These are phyloP conservation scores for Oncorhynchus keta DNA, from an alignment of 2,113 vertebrate genomes.

Conservation along the genomic window DNA sequence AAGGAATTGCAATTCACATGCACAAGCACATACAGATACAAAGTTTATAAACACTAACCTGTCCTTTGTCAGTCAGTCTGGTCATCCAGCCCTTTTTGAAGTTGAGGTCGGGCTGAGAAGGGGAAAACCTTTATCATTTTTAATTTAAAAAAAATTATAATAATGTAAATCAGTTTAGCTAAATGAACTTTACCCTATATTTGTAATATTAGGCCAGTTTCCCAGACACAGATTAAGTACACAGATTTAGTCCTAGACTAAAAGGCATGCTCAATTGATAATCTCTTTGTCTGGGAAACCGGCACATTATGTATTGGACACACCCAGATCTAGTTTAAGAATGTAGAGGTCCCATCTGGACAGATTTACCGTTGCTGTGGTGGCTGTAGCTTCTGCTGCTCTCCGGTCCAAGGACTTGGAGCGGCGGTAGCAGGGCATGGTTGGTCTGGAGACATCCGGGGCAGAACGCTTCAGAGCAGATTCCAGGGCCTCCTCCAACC, in stretches of 20 bases:
- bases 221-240: no score
- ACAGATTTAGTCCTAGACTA: no score
- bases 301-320: no score
- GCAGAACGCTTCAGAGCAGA: background rate
- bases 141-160: background rate
- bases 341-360: no score
- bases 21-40: background rate
- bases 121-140: conserved; percentile 8
- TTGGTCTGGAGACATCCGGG: conserved; percentile 18
- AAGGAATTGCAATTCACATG: background rate
- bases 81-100: conserved; percentile 69
- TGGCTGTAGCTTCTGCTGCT: conserved; percentile 19
- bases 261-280: no score
- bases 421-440: conserved; percentile 20
- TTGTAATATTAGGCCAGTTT: no score
- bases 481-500: background rate
- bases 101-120: conserved; percentile 57
- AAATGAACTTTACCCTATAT: background rate
- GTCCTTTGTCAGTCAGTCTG: conserved; percentile 51
- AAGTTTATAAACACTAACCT: conserved; percentile 40
- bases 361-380: conserved; percentile 40
- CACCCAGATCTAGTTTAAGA: no score
- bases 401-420: conserved; percentile 55
- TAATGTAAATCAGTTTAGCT: background rate
- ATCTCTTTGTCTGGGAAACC: no score